Base-by-base conservation (phyloP, 1,140 invertebrate genomes). In the Bradysia coprophila region DNA sequence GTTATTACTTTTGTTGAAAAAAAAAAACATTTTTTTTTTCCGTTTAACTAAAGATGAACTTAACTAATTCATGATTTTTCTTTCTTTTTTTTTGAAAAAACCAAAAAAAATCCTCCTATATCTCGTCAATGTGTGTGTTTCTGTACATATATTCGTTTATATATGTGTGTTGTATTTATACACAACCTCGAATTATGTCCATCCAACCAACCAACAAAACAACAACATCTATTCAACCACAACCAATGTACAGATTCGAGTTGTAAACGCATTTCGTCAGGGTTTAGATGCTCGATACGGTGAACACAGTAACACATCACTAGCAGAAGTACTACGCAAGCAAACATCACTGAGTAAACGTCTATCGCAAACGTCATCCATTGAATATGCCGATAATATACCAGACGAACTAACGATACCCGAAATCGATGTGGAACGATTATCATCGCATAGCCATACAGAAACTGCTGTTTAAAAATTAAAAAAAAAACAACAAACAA, bases 241-340 rank as follows among this genome's bases (percentile, higher is more conserved):
- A 36, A 10, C 10, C 33, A 28, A 28, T 13, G 24, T 81, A 56
- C 81, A 93, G 90, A 95, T 96, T 67, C 89, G 92, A 73, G 92
- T 95, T 76, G 90, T 95, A 70, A 95, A 96, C 75, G 92, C 92
- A 72, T 96, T 96, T 76, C 89, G 92, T 67, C 90, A 94, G 77
- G 91, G 89, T 64, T 76, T 95, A 71, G 91, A 96, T 74, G 75
- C 85, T 67, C 84, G 88, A 60, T 86, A 85, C 62, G 38, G 38
- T 23, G 90, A 94, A 68, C 82, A 85, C 68, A 82, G 79, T 61
- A 86, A 81, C 69, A 78, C 81, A 53, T 81, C 81, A 61, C 73
- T 90, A 57, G 85, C 84, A 45, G 86, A 88, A 65, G 84, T 85
- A 57, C 74, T 90, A 53, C 79, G 85, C 62, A 90, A 89, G 69